Conservation (phyloP, 2,113 vertebrate species). For the Plecotus auritus region DNA sequence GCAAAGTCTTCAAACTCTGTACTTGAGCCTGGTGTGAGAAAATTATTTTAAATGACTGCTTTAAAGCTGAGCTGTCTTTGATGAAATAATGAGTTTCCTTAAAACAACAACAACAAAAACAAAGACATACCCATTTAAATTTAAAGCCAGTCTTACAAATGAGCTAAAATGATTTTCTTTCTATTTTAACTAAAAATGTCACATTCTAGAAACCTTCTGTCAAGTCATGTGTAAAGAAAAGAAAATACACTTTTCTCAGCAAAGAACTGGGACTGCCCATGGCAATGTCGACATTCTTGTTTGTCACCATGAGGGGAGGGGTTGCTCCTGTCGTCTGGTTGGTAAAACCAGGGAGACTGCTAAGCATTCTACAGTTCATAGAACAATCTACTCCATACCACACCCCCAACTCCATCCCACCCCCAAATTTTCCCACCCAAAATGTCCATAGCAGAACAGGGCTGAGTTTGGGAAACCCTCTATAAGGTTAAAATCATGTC, state of each 20-base stretch:
- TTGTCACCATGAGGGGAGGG: not conserved
- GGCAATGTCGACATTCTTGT: not conserved
- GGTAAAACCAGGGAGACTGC: not conserved
- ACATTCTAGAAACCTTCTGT: not conserved
- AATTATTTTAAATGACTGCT: not conserved
- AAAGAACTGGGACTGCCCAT: not conserved
- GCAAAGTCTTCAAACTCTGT: not conserved
- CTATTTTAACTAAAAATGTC: not conserved
- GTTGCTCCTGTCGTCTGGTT: not conserved
- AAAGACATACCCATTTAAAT: not conserved
- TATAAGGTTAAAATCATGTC: not conserved
- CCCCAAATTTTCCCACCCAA: not conserved
- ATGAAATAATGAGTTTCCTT: slow-evolving; percentile 26
- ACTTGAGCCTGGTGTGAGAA: not conserved
- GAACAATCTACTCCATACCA: not conserved
- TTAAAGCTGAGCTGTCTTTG: not conserved
- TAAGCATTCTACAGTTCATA: not conserved
- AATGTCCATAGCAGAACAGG: not conserved
- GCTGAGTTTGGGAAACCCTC: not conserved
- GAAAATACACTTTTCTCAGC: not conserved
- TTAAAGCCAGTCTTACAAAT: not conserved
- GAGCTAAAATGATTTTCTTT: not conserved
- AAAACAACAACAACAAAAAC: not conserved
- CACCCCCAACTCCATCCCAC: rapidly evolving
- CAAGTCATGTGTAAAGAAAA: not conserved